phyloP scores from a whole-genome alignment of 2,113 vertebrate genomes.

The Eptatretus burgeri region DNA sequence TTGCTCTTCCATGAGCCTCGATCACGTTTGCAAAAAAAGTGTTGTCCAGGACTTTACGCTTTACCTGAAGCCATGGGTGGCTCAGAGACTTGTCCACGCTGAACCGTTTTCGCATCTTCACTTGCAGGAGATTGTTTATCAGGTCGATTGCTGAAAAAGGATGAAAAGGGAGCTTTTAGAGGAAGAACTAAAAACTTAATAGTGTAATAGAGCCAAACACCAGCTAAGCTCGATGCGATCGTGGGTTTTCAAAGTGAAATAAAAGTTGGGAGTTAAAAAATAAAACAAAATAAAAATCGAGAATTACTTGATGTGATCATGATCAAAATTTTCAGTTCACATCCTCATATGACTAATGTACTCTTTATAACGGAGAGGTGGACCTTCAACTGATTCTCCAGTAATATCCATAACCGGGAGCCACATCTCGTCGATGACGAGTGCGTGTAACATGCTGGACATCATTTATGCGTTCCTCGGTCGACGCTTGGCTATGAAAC shows the following conservation, averaged over 20 bases:
- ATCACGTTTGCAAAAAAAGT: too few species aligned
- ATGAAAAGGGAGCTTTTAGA: neutral
- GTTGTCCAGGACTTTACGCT: too few species aligned
- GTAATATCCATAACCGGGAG: too few species aligned
- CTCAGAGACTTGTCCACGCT: constrained; percentile 73
- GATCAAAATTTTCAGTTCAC: neutral
- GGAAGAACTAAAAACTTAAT: neutral
- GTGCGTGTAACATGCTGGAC: too few species aligned
- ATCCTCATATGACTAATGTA: neutral
- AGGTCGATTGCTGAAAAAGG: constrained; percentile 34
- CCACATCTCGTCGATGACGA: too few species aligned
- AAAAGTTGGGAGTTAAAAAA: neutral
- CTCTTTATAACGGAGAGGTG: too few species aligned
- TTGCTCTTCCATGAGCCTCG: too few species aligned
- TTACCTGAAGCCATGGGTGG: constrained; percentile 51
- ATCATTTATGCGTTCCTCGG: too few species aligned
- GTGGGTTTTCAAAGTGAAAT: neutral
- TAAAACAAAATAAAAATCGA: too few species aligned
- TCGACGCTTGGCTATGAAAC: too few species aligned
- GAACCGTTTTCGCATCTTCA: constrained; percentile 73
- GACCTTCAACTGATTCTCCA: too few species aligned
- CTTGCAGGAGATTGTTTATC: constrained; percentile 69
- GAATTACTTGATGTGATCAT: neutral
- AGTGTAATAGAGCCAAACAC: constrained; percentile 1
- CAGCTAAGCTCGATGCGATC: neutral